phyloP scores from a whole-genome alignment of 2,797 vertebrate species.

The Pantherophis alleghaniensis region DNA sequence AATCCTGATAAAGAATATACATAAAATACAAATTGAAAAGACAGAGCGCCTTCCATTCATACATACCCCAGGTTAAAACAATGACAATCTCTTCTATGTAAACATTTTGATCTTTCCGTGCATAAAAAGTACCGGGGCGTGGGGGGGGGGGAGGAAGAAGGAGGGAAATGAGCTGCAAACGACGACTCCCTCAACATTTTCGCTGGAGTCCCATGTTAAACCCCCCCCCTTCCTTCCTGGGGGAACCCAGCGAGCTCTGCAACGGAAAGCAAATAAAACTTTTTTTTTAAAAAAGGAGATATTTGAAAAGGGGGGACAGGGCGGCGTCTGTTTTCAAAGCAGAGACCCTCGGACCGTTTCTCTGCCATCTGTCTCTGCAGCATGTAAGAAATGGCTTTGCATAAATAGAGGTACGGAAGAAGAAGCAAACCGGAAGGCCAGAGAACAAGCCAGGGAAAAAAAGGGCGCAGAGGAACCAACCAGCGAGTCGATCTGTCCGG shows the following conservation, averaged over 20 bases:
- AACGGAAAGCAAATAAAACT: conserved; percentile 54
- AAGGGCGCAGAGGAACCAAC: conserved; percentile 60
- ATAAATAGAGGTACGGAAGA: conserved; percentile 38
- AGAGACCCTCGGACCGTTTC: conserved; percentile 20
- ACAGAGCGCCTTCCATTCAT: conserved; percentile 43
- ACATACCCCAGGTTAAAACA: conserved; percentile 82
- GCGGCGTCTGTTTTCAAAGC: background rate
- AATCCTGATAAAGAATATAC: conserved; percentile 89
- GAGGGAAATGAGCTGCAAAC: conserved; percentile 64
- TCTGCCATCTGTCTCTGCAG: conserved; percentile 16
- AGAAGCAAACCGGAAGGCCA: background rate
- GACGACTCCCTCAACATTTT: conserved; percentile 63
- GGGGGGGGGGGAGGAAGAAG: no score
- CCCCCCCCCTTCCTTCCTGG: background rate
- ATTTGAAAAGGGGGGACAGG: background rate
- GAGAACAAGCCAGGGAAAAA: conserved; percentile 37
- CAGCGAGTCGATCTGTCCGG: background rate
- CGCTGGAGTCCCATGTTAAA: background rate
- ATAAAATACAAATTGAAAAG: conserved; percentile 78
- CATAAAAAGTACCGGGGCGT: conserved; percentile 60
- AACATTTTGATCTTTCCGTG: conserved; percentile 66
- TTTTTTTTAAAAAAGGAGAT: conserved; percentile 6
- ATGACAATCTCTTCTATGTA: conserved; percentile 72
- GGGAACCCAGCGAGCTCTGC: conserved; percentile 66
- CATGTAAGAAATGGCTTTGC: conserved; percentile 53